Percentiles rank a stretch among this genome's conserved stretches.
Evolutionary conservation across 2,797 vertebrate species (phyloP).

Genomic region (Lophius americanus): DNA sequence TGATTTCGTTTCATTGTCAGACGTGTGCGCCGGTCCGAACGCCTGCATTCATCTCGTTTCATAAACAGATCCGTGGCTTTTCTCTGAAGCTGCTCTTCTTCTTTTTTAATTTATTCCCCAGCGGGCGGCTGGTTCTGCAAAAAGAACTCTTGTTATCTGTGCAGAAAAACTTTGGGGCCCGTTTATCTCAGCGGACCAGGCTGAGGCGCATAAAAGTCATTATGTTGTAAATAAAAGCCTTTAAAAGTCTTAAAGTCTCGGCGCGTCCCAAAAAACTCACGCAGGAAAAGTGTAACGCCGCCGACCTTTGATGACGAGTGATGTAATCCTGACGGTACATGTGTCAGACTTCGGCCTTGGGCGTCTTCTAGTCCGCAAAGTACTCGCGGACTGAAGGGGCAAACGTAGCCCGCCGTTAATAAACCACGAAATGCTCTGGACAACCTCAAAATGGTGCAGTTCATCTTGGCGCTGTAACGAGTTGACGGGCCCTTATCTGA

Average conservation of each 20-base stretch:
- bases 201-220: constrained; percentile 27
- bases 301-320: constrained; percentile 59
- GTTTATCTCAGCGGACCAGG: constrained; percentile 27
- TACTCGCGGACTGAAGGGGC: constrained; percentile 58
- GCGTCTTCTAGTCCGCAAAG: constrained; percentile 63
- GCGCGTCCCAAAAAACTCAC: constrained; percentile 17
- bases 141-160: constrained; percentile 20
- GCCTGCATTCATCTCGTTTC: constrained; percentile 14
- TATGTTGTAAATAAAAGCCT: constrained; percentile 3
- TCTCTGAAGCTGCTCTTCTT: constrained; percentile 15
- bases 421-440: constrained; percentile 38
- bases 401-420: constrained; percentile 65
- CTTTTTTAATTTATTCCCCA: constrained; percentile 4
- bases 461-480: constrained; percentile 59
- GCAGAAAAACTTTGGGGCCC: constrained; percentile 14
- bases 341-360: constrained; percentile 58
- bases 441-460: constrained; percentile 49
- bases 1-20: constrained; percentile 29
- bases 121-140: constrained; percentile 29
- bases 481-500: constrained; percentile 48
- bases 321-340: constrained; percentile 70
- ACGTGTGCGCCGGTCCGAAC: background rate
- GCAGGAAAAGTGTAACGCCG: constrained; percentile 24
- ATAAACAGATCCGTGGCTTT: constrained; percentile 53
- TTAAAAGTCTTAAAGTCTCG: constrained; percentile 20